Evolutionary conservation across 2,888 invertebrate genomes (phyloP), one percentile per base, ranked within the genome.

Genomic region (Heteromyza rotundicornis): DNA sequence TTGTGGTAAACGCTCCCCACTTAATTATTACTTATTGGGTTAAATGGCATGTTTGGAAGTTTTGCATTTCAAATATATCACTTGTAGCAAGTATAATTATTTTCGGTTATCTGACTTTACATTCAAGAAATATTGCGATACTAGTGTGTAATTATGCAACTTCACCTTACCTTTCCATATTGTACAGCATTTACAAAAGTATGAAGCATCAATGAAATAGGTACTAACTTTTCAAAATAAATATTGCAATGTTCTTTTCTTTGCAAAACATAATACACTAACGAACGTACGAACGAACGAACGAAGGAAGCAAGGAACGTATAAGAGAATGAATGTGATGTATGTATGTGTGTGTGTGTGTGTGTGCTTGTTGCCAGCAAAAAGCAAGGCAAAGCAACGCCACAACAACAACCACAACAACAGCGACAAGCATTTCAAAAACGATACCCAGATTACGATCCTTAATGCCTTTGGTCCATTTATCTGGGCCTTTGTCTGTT

Each of bases 401-500:
- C n/a, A 60, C n/a, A n/a, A 3, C 57, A 44, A 57, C 47, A 40
- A 44, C 57, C 57, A 40, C n/a, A n/a, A n/a, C n/a, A n/a, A 20
- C 47, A 47, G 19, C 47, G 53, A 27, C 57, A 57, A 53, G 47
- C 27, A 44, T 52, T 52, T 56, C 32, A 22, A 60, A n/a, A n/a
- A 3, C 57, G 53, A 57, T 53, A 40, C 44, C 57, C 57, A 40
- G 53, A 57, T 35, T 17, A 19, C 17, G 47, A 44, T 20, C 7
- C 74, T 75, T 72, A 60, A 63, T 69, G 73, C 74, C 47, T 65
- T 70, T 65, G 70, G 78, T 80, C 82, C 79, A 78, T 75, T 81
- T 81, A 81, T 76, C 81, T 82, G 78, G 81, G 81, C 80, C 81
- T 73, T 80, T 82, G 81, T 78, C 81, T 81, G 79, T 79, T 69